Conservation (phyloP, 2,888 invertebrate species). For the Drosophila quasianomalipes region DNA sequence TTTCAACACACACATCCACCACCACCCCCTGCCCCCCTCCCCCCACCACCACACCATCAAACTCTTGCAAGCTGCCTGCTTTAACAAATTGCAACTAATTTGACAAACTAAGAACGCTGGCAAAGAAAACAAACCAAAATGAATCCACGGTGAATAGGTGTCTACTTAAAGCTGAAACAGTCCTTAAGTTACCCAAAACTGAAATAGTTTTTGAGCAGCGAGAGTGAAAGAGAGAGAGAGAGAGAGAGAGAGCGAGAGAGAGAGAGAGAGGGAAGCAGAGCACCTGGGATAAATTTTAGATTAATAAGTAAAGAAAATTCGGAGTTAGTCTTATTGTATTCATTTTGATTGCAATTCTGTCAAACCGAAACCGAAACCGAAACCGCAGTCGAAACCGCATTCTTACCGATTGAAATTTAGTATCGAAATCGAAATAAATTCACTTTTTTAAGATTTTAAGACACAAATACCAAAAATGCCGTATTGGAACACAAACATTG, state of each 20-base stretch:
- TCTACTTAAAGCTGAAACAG: not conserved
- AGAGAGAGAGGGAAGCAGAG: not conserved
- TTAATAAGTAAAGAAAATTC: not conserved
- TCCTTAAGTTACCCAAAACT: not conserved
- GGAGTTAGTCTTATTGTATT: not conserved
- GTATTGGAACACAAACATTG: not conserved
- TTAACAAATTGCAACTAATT: slow-evolving; percentile 77
- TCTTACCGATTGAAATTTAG: not conserved
- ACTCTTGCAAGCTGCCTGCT: not conserved
- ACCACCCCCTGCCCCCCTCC: not conserved
- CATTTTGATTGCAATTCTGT: not conserved
- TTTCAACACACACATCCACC: slow-evolving; percentile 49
- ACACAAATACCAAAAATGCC: not conserved
- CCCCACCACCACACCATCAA: not conserved
- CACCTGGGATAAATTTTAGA: too few relatives aligned
- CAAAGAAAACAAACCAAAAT: not conserved
- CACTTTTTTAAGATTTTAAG: not conserved
- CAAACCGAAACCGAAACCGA: not conserved
- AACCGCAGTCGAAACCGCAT: not conserved
- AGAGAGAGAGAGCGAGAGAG: not conserved
- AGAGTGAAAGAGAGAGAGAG: not conserved
- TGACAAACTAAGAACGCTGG: slow-evolving; percentile 37
- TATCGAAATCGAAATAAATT: not conserved
- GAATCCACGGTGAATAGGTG: slow-evolving; percentile 19
- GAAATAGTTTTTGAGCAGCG: not conserved